Evolutionary conservation across 2,113 vertebrate genomes (phyloP), one percentile per base, ranked within the genome.

Genomic region (Heterochromis multidens): DNA sequence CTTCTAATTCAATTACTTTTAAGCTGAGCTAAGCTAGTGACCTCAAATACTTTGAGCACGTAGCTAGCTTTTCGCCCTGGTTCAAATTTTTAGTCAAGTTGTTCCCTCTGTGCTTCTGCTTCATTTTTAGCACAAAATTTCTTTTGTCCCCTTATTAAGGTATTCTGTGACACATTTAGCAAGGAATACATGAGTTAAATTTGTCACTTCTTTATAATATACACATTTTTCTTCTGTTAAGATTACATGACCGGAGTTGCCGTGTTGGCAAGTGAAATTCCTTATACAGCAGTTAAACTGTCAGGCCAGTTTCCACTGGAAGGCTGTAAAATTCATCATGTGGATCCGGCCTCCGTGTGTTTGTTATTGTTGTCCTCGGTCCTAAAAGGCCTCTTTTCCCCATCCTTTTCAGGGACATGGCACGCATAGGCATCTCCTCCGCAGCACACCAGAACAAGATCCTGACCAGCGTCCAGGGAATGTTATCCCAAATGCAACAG

Each of bases 401-500:
- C 16, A 40, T 77, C 35, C 76, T 90, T 83, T 76, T 14, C 94
- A 99, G 99, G 65, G 98, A 99, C 94, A 96, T 99, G 97, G 95
- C 95, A 1, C 96, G 97, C 93, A 99, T 99, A 0, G 98, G 99
- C 85, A 97, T 99, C 95, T 96, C 97, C 0, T 96, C 96, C 7
- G 84, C 96, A 54, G 83, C 96, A 0, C 99, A 99, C 95, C 98
- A 99, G 97, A 99, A 97, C 95, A 99, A 99, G 95, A 97, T 99
- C 94, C 88, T 99, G 95, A 98, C 92, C 95, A 98, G 97, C 0
- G 95, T 99, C 85, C 97, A 99, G 94, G 97, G 97, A 57, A 98
- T 99, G 97, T 94, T 97, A 91, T 97, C 97, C 95, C 98, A 99
- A 93, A 97, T 99, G 97, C 98, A 99, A 94, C 98, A 99, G 93